Base-by-base conservation (phyloP, 2,113 vertebrate species). In the Diphyllodes magnificus region DNA sequence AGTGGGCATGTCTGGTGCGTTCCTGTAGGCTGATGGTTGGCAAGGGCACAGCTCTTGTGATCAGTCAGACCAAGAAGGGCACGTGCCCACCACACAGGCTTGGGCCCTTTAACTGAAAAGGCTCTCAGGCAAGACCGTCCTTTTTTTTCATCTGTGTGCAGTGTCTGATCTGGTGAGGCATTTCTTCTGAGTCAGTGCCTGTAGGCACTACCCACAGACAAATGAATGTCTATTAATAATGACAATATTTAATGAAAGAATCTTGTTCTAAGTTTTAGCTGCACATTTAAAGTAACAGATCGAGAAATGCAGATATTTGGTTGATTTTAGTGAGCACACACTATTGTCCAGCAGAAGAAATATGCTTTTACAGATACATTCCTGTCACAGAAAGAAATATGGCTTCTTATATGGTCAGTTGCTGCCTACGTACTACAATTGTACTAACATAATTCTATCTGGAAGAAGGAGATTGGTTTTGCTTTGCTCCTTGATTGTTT, bases 211-310 rank as follows among this genome's bases (percentile, higher is more conserved):
- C 86, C 92, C 85, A 56, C 91, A 56, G 73, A 91, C 75, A 80
- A 92, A 87, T 77, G 44, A 93, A 21, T 73, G n/a, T 75, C 92
- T 96, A 22, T 88, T 96, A 95, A 91, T 92, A 95, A 86, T 76
- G 72, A 76, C 76, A 95, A 82, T 91, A 95, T 95, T 94, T 91
- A 92, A 87, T 80, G 45, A 85, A 92, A 77, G 9, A 78, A 77
- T 85, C 77, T 61, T 82, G 49, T 92, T 84, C 50, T n/a, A 11
- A 57, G 50, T 59, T 94, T 17, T 68, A 54, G 57, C 28, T 78
- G 18, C 57, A 72, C 37, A 61, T 61, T 77, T 80, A 59, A 90
- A 86, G 70, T 53, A 83, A 54, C n/a, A 83, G 73, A 83, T 86
- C 1, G 8, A 80, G 49, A 92, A 88, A 88, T 83, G 45, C 31